Conservation (phyloP, 2,888 invertebrate genomes). For the Pristionchus exspectatus region DNA sequence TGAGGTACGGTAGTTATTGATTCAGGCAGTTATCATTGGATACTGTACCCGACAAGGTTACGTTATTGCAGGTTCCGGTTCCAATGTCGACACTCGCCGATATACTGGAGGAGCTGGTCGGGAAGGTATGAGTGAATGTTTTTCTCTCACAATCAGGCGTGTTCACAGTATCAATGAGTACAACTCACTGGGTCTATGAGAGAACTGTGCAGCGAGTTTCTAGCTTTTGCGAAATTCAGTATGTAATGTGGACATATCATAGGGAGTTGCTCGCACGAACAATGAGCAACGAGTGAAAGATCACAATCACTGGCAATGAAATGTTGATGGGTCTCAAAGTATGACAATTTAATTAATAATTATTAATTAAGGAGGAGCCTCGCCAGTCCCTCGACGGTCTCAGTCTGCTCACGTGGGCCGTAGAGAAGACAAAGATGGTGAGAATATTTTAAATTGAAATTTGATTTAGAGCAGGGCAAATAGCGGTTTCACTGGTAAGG, state of each 20-base stretch:
- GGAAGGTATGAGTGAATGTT: neutral
- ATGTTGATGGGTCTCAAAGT: neutral
- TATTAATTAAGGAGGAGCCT: neutral
- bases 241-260: neutral
- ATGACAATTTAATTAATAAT: neutral
- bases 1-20: slow-evolving; percentile 39
- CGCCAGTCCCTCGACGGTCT: slow-evolving; percentile 5
- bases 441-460: neutral
- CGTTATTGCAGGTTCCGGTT: slow-evolving; percentile 36
- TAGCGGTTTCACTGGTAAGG: neutral
- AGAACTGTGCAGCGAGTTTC: too few relatives aligned
- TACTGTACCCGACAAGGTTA: neutral
- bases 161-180: too few relatives aligned
- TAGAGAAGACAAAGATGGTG: slow-evolving; percentile 25
- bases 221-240: too few relatives aligned
- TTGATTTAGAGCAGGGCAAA: neutral
- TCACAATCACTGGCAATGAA: neutral
- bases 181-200: neutral
- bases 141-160: too few relatives aligned
- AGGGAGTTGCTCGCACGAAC: neutral
- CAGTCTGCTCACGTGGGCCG: slow-evolving; percentile 37
- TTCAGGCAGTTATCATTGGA: too few relatives aligned
- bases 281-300: neutral
- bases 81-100: slow-evolving; percentile 32
- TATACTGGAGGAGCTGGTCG: slow-evolving; percentile 20